Base-by-base conservation (phyloP, 1,140 invertebrate species). In the honey bee (Apis mellifera) region DNA sequence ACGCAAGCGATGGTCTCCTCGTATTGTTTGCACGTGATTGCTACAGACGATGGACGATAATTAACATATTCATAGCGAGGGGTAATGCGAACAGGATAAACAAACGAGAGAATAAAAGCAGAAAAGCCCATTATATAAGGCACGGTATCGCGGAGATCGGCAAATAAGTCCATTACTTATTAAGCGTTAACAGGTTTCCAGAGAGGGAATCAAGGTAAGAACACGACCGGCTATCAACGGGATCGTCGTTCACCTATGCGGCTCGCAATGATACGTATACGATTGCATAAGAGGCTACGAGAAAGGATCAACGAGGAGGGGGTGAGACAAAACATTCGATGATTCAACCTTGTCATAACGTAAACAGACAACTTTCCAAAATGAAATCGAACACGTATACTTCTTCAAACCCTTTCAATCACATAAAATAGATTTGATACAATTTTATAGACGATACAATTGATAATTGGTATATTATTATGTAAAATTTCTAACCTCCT, bases 161-260 rank as follows among this genome's bases (percentile, higher is more conserved):
- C 54, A 57, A 82, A 82, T 82, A 76, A 75, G 79, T 82, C 64
- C 73, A 76, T 82, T 82, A 82, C 64, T 82, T 76, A 82, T 82
- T 82, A 76, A 82, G 73, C 79, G 79, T 82, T 76, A 82, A 82
- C 79, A 76, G 79, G 79, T 76, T 76, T 68, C 64, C 64, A 66
- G 62, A 66, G 79, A 76, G 73, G 62, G 52, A 82, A 82, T 82
- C 79, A 76, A 82, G 73, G 79, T 82, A 76, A 68, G 79, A 82
- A 75, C 73, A 82, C 72, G 73, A 68, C n/a, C 72, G 73, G 79
- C 73, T 82, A 82, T 82, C 72, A 82, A 76, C 80, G 79, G 65
- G 59, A 66, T 84, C 69, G 71, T 74, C 84, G 65, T 60, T 86
- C 79, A 86, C 55, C 82, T 86, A 66, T 83, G 55, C 54, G 48